Evolutionary conservation across 2,888 invertebrate species (phyloP).

Genomic region (Germaria angustata): DNA sequence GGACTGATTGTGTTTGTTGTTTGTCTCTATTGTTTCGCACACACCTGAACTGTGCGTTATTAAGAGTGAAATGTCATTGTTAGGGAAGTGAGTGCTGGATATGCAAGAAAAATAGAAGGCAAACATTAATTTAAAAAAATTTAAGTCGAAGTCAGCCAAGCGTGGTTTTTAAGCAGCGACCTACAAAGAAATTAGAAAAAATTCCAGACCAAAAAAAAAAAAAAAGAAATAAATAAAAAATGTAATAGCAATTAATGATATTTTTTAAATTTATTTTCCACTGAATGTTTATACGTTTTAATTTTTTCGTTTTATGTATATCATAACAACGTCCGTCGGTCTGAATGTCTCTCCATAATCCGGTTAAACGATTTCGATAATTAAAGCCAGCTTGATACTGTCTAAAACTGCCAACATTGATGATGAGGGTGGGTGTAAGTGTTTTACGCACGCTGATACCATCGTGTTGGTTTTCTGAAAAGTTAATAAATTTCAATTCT

Average conservation of each 20-base stretch:
- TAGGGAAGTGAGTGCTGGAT: background rate
- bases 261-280: background rate
- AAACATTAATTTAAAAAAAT: conserved; percentile 64
- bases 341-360: conserved; percentile 18
- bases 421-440: conserved; percentile 56
- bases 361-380: conserved; percentile 20
- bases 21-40: conserved; percentile 10
- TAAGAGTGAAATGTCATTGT: conserved; percentile 38
- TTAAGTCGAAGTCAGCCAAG: conserved; percentile 68
- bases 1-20: conserved; percentile 5
- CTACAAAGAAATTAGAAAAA: conserved; percentile 1
- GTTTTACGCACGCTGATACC: background rate
- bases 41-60: background rate
- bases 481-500: conserved; percentile 49
- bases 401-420: background rate
- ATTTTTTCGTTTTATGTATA: background rate
- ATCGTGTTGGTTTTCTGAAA: background rate
- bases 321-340: conserved; percentile 7
- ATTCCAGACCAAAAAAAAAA: background rate
- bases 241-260: too few species aligned
- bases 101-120: conserved; percentile 1
- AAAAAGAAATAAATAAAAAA: too few species aligned
- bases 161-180: conserved; percentile 22
- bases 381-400: background rate
- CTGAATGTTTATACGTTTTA: background rate